Evolutionary conservation across 2,113 vertebrate genomes (phyloP).

Genomic region (Neodontobutis hainanensis): DNA sequence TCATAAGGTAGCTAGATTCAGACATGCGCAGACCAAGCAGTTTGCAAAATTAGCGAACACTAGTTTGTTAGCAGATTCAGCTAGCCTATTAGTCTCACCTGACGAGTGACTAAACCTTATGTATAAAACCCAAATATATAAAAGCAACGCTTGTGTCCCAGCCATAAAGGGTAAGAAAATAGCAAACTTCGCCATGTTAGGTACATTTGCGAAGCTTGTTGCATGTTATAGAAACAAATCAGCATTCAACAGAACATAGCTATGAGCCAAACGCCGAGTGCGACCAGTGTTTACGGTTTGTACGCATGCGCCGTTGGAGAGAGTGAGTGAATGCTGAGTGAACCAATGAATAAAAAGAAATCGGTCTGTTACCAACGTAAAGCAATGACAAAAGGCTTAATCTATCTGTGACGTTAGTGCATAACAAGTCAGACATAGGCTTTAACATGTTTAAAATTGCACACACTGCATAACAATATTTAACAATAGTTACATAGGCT

Average conservation of each 20-base stretch:
- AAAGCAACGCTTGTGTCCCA: conserved; percentile 1
- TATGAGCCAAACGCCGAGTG: not conserved
- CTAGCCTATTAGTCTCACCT: conserved; percentile 44
- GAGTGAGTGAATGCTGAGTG: not conserved
- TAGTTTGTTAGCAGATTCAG: not conserved
- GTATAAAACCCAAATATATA: conserved; percentile 43
- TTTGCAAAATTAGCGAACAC: conserved; percentile 2
- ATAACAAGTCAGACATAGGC: too few relatives aligned
- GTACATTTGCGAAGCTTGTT: conserved; percentile 18
- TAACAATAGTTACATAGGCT: too few relatives aligned
- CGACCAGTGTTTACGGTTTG: not conserved
- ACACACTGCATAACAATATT: too few relatives aligned
- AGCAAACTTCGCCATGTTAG: conserved; percentile 33
- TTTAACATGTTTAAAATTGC: too few relatives aligned
- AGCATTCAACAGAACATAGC: too few relatives aligned
- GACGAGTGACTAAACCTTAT: conserved; percentile 32
- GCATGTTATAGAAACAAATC: not conserved
- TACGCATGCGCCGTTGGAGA: conserved; percentile 23
- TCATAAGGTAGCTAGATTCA: not conserved
- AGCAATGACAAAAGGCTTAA: too few relatives aligned
- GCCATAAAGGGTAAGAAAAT: too few relatives aligned
- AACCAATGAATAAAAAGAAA: too few relatives aligned
- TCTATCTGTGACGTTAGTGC: too few relatives aligned
- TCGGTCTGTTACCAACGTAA: too few relatives aligned
- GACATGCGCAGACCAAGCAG: not conserved